Base-by-base conservation (phyloP, 1,140 invertebrate genomes). In the Pogonomyrmex barbatus region DNA sequence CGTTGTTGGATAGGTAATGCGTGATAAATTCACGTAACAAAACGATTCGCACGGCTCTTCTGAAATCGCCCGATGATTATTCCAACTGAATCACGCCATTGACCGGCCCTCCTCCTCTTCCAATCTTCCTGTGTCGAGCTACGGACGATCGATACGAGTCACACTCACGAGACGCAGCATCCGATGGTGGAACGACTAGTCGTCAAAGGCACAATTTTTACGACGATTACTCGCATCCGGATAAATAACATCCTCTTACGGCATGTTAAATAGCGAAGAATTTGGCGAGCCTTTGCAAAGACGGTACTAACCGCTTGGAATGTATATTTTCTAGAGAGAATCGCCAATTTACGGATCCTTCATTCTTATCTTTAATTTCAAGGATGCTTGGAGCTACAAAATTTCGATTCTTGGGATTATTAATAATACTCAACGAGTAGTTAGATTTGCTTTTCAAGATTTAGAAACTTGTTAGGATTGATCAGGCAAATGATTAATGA, bases 181-280 rank as follows among this genome's bases (percentile, higher is more conserved):
- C 60, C 56, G 63, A 88, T 88, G 86, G 89, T 89, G 88, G 86
- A 90, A 90, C 79, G 88, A 89, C 86, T 86, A 87, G 63, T 89
- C 73, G 50, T 89, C 65, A 63, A 76, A 73, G 60, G 45, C 71
- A 71, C 77, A 67, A 79, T 84, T 79, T 24, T 24, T 24, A 24
- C 65, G n/a, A 50, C 56, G 58, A n/a, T 81, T 60, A 60, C 39
- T 56, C 73, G 62, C 67, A 58, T 45, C 78, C 68, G 36, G 63
- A 75, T 68, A 83, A 89, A 89, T 58, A 10, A 85, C 12, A 39
- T 10, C 6, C 36, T 63, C 14, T 1, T 17, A 10, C 9, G 47
- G 45, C 47, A 54, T 63, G 45, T 42, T 24, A 54, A 68, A 58
- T 68, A 36, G 0, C 4, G 14, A 3, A 39, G 24, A 33, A 52